These are phyloP conservation scores for Apodemia zela DNA, from an alignment of 2,888 invertebrate genomes.

Conservation along the genomic window DNA sequence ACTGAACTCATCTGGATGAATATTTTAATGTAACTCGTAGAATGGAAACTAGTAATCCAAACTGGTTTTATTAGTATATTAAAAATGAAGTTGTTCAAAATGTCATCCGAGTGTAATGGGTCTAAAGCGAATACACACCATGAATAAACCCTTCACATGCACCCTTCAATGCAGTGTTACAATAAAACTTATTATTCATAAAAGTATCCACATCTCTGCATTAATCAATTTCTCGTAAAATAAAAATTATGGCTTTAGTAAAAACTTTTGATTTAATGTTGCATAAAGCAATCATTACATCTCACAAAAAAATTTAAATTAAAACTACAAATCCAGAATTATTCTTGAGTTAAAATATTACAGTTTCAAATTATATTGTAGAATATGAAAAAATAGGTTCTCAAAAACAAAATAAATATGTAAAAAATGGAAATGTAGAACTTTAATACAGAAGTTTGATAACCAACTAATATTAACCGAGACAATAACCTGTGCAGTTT, in stretches of 20 bases:
- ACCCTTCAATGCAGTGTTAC: not conserved
- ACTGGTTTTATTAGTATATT: not conserved
- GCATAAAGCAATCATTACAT: not conserved
- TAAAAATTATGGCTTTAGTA: not conserved
- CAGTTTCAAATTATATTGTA: not conserved
- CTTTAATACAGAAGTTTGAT: not conserved
- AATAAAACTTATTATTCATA: not conserved
- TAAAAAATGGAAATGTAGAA: not conserved
- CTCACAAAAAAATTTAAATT: not conserved
- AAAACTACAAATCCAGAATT: not conserved
- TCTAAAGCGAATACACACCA: not conserved
- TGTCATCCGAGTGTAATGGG: not conserved
- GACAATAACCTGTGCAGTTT: constrained; percentile 36
- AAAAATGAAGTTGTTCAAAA: not conserved
- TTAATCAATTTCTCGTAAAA: not conserved
- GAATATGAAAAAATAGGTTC: not conserved
- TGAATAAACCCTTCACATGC: not conserved
- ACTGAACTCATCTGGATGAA: not conserved
- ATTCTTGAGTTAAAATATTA: not conserved
- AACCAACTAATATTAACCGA: constrained; percentile 17
- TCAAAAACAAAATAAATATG: not conserved
- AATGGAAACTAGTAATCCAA: not conserved
- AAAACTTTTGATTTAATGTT: not conserved
- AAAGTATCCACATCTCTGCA: not conserved
- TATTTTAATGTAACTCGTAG: not conserved